Evolutionary conservation across 2,797 vertebrate genomes (phyloP).

Genomic region (Apodemus agrarius): DNA sequence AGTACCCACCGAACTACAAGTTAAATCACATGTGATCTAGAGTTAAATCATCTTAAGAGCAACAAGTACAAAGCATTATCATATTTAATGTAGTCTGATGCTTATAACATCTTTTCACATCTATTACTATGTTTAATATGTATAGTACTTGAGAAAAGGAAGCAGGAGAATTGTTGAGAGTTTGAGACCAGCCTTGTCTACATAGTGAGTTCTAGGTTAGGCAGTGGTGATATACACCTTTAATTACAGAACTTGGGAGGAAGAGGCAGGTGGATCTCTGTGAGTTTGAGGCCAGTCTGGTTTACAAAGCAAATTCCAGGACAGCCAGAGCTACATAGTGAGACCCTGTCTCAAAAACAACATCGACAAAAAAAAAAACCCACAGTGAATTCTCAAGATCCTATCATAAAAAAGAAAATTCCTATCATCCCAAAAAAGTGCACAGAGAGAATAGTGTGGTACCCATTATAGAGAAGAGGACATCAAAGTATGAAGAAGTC

Average conservation of each 20-base stretch:
- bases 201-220: not conserved
- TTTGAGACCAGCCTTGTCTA: not conserved
- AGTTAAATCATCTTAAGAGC: not conserved
- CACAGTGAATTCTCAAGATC: not conserved
- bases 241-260: not conserved
- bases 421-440: not conserved
- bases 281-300: not conserved
- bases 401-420: not conserved
- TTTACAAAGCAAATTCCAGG: not conserved
- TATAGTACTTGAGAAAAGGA: not conserved
- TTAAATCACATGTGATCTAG: not conserved
- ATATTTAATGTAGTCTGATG: not conserved
- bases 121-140: conserved; percentile 2
- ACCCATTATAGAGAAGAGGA: not conserved
- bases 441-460: not conserved
- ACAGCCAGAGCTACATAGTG: not conserved
- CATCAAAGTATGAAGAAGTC: not conserved
- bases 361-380: not conserved
- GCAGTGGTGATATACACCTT: not conserved
- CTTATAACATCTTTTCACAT: conserved; percentile 33
- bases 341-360: not conserved
- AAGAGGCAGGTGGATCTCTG: not conserved
- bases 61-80: not conserved
- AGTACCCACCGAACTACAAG: not conserved
- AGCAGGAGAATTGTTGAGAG: not conserved